Base-by-base conservation (phyloP, 2,113 vertebrate genomes). In the Lampris incognitus region DNA sequence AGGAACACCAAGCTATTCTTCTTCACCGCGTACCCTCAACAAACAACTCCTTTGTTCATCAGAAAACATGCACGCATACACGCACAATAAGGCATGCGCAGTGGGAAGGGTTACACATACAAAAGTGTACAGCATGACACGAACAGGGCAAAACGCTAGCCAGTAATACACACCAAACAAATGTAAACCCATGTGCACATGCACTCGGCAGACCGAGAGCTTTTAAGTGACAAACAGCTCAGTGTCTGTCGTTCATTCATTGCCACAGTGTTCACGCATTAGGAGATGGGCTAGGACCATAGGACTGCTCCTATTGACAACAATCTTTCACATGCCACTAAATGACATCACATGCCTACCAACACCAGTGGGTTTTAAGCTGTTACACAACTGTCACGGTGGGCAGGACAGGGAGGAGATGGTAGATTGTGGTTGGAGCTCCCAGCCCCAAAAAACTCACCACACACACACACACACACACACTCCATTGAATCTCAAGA, bases 1-100 rank as follows among this genome's bases (percentile, higher is more conserved):
- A 81, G 83, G 82, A 81, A 88, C 79, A 82, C 87, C 88, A 40
- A 77, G 85, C 86, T 85, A 78, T 87, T 89, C 86, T 85, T 83
- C 79, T 62, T 61, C 76, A 66, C 63, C n/a, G 67, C 63, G 50
- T 2, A 38, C 39, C 6, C 74, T 52, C 37, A n/a, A 89, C 86
- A 91, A 88, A 60, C 2, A 65, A 68, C 38, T 76, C 85, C 85
- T 85, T 91, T 90, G 85, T 91, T 66, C 61, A 66, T 1, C n/a
- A 76, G 59, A 11, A 50, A 51, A 68, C 74, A 86, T 78, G 72
- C 48, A 62, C 62, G 24, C 24, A 24, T 24, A 24, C 24, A 24
- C 24, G 24, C 24, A 24, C 24, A 24, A 6, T 39, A 42, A 64
- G 8, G 49, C 61, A 46, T 13, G 9, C 61, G 8, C 41, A n/a